Base-by-base conservation (phyloP, 2,113 vertebrate species). In the Alouatta palliata region DNA sequence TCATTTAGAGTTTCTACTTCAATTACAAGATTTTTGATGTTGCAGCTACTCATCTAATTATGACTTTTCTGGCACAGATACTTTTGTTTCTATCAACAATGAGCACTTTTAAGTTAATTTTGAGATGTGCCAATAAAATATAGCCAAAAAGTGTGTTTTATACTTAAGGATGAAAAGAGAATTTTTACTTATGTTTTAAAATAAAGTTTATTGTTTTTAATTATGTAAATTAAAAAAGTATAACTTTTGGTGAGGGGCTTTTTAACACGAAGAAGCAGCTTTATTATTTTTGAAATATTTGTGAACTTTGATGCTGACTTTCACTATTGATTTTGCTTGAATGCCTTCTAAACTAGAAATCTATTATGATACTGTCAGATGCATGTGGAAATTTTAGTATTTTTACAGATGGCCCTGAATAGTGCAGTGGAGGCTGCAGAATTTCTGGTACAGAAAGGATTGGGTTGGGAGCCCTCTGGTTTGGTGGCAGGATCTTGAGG, bases 11-110 rank as follows among this genome's bases (percentile, higher is more conserved):
- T 98, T 98, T 98, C 87, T 0, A 80, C 98, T 98, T 98, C 98
- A 98, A 95, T 98, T 98, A 98, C 96, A 98, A 92, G 96, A 95
- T 95, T 98, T 98, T 98, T 98, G 98, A 97, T 98, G 98, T 98
- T 98, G 97, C 95, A 98, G 96, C 95, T 97, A 43, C 98, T 96
- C 95, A 97, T 98, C 97, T 98, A 95, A 97, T 97, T 97, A 96
- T 89, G 98, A 97, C 98, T 98, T 98, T 94, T 95, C 95, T 97
- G 92, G 97, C 82, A 93, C 92, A 92, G 91, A 97, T 89, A 32
- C 95, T 90, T 98, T 90, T 87, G 84, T 98, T 96, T 98, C 98
- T 97, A 92, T 98, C 98, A 98, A 97, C 93, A 96, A 96, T 97
- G 96, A 97, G 70, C 95, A 76, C 90, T 98, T 98, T 97, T 96